These are phyloP conservation scores for Ariolimax columbianus DNA, from an alignment of 2,888 invertebrate species.

Conservation along the genomic window DNA sequence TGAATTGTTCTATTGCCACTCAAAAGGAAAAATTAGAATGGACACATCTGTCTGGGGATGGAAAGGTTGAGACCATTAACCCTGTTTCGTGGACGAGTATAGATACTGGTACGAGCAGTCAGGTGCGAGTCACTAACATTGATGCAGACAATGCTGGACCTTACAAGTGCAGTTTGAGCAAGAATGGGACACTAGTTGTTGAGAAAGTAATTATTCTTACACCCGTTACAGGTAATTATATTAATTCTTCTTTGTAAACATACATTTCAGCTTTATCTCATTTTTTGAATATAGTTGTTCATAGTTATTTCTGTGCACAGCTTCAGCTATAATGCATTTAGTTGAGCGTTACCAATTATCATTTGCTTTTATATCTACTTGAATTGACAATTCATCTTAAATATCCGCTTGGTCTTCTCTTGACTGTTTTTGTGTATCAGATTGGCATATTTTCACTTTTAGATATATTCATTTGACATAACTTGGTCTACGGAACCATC, in stretches of 20 bases:
- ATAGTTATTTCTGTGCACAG: too few species aligned
- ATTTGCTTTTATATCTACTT: too few species aligned
- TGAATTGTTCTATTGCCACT: slow-evolving; percentile 14
- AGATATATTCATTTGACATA: too few species aligned
- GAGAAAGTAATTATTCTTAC: background rate
- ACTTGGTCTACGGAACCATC: too few species aligned
- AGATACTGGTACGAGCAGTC: background rate
- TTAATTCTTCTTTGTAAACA: background rate
- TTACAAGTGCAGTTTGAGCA: background rate
- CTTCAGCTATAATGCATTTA: too few species aligned
- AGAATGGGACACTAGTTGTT: background rate
- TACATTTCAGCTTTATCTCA: too few species aligned
- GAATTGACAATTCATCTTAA: too few species aligned
- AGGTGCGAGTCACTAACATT: slow-evolving; percentile 1
- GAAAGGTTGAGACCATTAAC: accelerated
- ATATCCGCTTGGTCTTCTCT: too few species aligned
- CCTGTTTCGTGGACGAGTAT: background rate
- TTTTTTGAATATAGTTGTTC: too few species aligned
- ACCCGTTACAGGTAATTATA: slow-evolving; percentile 15
- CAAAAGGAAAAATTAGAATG: background rate
- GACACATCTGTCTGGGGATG: background rate
- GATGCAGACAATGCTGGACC: background rate
- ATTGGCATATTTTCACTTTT: too few species aligned
- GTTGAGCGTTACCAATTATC: too few species aligned
- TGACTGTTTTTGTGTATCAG: too few species aligned